Conservation (phyloP, 2,113 vertebrate genomes). For the Antennarius striatus region DNA sequence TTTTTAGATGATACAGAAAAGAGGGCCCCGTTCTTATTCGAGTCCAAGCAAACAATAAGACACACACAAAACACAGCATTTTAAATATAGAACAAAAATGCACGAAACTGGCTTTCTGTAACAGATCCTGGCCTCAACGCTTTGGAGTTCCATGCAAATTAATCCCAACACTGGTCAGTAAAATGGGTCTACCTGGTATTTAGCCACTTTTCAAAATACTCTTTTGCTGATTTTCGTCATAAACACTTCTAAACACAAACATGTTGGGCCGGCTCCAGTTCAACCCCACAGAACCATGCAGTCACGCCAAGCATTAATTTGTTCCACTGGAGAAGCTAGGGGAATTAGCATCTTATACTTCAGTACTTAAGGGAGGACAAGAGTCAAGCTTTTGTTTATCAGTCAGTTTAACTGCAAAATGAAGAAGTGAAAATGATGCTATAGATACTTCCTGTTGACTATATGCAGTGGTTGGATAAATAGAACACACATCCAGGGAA, state of each 20-base stretch:
- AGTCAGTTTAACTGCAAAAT: no score
- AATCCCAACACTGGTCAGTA: not conserved
- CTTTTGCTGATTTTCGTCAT: not conserved
- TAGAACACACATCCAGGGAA: no score
- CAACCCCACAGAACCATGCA: not conserved
- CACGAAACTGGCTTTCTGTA: not conserved
- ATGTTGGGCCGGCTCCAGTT: not conserved
- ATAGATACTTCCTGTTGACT: no score
- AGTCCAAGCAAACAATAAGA: no score
- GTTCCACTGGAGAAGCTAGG: not conserved
- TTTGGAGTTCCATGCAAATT: not conserved
- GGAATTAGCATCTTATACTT: not conserved
- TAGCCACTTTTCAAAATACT: not conserved
- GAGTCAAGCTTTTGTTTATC: no score
- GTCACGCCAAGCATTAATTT: conserved; percentile 3
- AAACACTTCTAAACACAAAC: conserved; percentile 1
- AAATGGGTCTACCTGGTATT: not conserved
- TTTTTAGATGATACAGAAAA: no score
- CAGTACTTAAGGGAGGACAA: no score
- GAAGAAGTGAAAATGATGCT: no score
- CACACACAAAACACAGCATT: no score
- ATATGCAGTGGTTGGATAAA: no score
- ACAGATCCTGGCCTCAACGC: not conserved
- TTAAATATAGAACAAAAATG: not conserved
- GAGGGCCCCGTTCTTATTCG: no score